Conservation (phyloP, 1,140 invertebrate genomes). For the fruit fly (Drosophila melanogaster) region Release_6_plus_ISO1_MT NT_033777.3:22668001-22668500, state of each 20-base stretch:
- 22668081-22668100: constrained; percentile 6
- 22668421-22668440: constrained; percentile 34
- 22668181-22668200: constrained; percentile 66
- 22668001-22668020: constrained; percentile 81
- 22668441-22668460: constrained; percentile 56
- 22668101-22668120: constrained; percentile 31
- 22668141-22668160: neutral
- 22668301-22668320: constrained; percentile 50
- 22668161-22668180: neutral
- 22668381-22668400: constrained; percentile 15
- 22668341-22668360: constrained; percentile 14
- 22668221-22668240: constrained; percentile 66
- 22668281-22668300: constrained; percentile 54
- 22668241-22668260: constrained; percentile 56
- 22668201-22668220: constrained; percentile 80
- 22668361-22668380: constrained; percentile 25
- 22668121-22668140: constrained; percentile 54
- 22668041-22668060: constrained; percentile 64
- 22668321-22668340: constrained; percentile 25
- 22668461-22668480: constrained; percentile 43
- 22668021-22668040: constrained; percentile 73
- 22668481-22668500: constrained; percentile 5
- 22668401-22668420: constrained; percentile 45
- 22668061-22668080: constrained; percentile 19
- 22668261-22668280: constrained; percentile 76